Conservation (phyloP, 2,113 vertebrate genomes). For the Vidua macroura region DNA sequence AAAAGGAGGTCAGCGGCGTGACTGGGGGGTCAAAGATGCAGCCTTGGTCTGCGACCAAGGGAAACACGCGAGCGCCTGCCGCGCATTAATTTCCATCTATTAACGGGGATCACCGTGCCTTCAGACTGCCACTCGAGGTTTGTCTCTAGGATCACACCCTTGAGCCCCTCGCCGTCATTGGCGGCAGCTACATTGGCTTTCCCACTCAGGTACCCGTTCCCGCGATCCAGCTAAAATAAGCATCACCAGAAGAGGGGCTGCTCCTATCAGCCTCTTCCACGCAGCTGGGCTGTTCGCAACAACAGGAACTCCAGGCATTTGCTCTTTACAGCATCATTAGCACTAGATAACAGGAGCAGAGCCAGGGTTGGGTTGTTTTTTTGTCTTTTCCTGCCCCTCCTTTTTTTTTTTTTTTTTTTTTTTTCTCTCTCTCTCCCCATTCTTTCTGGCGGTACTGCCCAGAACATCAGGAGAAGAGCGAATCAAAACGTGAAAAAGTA, state of each 20-base stretch:
- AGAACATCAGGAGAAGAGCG: background rate
- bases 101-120: background rate
- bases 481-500: background rate
- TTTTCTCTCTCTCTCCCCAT: fast-evolving
- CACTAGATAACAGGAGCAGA: background rate
- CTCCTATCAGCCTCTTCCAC: background rate
- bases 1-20: background rate
- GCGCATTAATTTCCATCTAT: background rate
- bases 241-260: background rate
- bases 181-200: background rate
- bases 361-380: background rate
- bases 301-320: background rate
- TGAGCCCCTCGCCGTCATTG: background rate
- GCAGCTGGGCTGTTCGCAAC: background rate
- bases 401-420: no score
- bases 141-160: background rate
- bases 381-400: no score
- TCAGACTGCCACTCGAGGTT: background rate
- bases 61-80: background rate
- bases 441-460: fast-evolving
- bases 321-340: background rate
- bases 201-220: background rate
- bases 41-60: fast-evolving
- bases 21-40: background rate
- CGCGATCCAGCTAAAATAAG: background rate